A percentile compares a stretch with the other conserved stretches of the same genome.
Evolutionary conservation across 2,113 vertebrate species (phyloP).

Genomic region (Hemicordylus capensis): DNA sequence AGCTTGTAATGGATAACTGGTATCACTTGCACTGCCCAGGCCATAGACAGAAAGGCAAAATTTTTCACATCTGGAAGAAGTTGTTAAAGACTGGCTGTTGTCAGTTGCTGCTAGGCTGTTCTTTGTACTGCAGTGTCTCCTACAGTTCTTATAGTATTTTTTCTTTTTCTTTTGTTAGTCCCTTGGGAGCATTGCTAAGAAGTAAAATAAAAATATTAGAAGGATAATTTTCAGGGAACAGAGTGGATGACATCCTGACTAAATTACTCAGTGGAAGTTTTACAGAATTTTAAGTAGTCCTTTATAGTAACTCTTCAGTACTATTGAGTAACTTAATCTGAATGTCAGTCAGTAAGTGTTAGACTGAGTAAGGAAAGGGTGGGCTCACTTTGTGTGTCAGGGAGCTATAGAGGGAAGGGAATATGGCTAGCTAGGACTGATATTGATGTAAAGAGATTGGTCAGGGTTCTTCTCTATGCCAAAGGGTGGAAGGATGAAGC

Average conservation of each 20-base stretch:
- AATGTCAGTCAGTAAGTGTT: no score
- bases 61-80: background rate
- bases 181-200: background rate
- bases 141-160: background rate
- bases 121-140: background rate
- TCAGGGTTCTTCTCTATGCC: no score
- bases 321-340: no score
- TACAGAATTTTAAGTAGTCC: no score
- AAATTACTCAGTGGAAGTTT: no score
- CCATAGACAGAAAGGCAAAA: no score
- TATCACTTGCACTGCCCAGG: background rate
- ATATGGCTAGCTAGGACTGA: background rate
- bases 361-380: no score
- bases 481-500: no score
- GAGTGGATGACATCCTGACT: no score
- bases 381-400: no score
- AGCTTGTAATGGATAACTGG: background rate
- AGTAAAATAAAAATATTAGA: background rate
- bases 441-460: background rate
- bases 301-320: no score
- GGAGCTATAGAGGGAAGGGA: no score
- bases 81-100: background rate
- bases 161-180: background rate
- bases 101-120: background rate
- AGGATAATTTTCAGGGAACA: background rate